Base-by-base conservation (phyloP, 2,888 invertebrate species). In the Cremastinae sp. region DNA sequence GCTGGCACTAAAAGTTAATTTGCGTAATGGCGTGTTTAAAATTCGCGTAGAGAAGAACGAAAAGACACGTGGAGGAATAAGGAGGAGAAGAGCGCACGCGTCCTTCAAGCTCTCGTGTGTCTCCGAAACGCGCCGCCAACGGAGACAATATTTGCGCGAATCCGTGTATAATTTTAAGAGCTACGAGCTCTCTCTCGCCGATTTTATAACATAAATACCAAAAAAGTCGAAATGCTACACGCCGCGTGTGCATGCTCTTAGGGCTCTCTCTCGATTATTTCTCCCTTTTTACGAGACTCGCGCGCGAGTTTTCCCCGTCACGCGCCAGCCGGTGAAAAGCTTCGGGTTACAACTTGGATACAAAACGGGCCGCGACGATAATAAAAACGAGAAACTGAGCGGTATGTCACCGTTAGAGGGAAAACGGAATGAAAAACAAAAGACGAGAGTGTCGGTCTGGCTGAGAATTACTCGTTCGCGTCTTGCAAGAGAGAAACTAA, bases 11-110 rank as follows among this genome's bases (percentile, higher is more conserved):
- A 86, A 86, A 87, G 85, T 87, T 87, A 86, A 86, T 88, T 88
- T 87, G 86, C 86, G 85, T 87, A 87, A 87, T 86, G 85, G 84
- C 79, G 83, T 82, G 83, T 85, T 85, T 83, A 83, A 86, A 85
- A 87, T 85, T 82, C 81, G 81, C 78, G 55, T 69, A 61, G 59
- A 55, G 71, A 59, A 55, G 35, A 51, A 14, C 16, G 59, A 68
- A n/a, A 53, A 20, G 45, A 20, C 18, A 49, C 39, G 28, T 37
- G 41, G 18, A 45, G 55, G 41, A 56, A 18, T 10, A 43, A 14
- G 41, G n/a, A 43, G 16, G 55, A 74, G 12, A 64, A 41, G 45
- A 72, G 37, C 7, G 43, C 43, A 8, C 45, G 35, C 47, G 37
- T 37, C 55, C 66, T 61, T 47, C 37, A 65, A 37, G 45, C 28